phyloP scores from a whole-genome alignment of 2,797 vertebrate species.

The Numenius phaeopus region DNA sequence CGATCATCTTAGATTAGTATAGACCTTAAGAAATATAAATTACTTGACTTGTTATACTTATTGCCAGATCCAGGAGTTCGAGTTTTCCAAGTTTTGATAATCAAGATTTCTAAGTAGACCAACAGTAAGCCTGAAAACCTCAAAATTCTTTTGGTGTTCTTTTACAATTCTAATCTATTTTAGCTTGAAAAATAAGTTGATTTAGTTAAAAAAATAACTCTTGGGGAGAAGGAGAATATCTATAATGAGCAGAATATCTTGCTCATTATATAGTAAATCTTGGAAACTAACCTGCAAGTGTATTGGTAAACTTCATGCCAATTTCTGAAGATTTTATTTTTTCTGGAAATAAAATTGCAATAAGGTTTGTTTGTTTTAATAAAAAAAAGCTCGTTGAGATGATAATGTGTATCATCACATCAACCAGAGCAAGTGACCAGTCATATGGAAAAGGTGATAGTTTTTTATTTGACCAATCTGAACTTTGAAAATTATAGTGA shows the following conservation, averaged over 20 bases:
- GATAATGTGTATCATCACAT: not conserved
- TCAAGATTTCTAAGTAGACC: not conserved
- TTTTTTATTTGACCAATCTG: not conserved
- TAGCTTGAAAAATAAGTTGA: not conserved
- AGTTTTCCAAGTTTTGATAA: not conserved
- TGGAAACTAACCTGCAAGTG: not conserved
- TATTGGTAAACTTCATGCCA: not conserved
- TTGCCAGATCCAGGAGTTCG: not conserved
- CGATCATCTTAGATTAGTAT: not conserved
- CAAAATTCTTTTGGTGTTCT: not conserved
- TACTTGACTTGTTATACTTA: not conserved
- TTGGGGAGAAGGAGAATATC: fast-evolving
- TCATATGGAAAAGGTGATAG: not conserved
- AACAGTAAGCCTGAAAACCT: not conserved
- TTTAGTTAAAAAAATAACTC: not conserved
- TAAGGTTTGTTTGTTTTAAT: not conserved
- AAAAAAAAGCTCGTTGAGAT: not conserved
- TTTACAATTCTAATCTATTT: not conserved
- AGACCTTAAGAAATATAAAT: not conserved
- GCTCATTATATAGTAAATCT: not conserved
- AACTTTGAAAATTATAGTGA: not conserved
- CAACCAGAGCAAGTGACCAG: not conserved
- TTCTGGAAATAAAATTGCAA: not conserved
- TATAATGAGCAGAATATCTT: not conserved
- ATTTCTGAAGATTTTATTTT: not conserved